Evolutionary conservation across 1,140 invertebrate species (phyloP), one percentile per base, ranked within the genome.

Genomic region (Drosophila athabasca): DNA sequence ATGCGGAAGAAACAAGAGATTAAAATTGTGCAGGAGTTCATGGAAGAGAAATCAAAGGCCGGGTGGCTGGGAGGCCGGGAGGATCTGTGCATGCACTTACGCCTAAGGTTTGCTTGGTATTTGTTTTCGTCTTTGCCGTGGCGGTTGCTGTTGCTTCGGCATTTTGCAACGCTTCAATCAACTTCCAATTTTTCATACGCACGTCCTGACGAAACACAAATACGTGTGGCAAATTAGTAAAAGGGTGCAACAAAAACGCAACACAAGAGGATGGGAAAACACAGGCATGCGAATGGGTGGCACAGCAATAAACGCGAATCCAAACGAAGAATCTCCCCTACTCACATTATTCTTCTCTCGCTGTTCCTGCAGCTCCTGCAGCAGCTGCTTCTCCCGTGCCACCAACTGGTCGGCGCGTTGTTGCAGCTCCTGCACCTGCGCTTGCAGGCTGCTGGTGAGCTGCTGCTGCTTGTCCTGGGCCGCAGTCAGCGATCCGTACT

Each of bases 101-200:
- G 91, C 85, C 91, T 92, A 91, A 90, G 76, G 72, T 90, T 83
- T 78, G 79, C 73, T 76, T 60, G 69, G 72, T 80, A 80, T 83
- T 90, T 92, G 72, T 66, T 78, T 92, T 90, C 72, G 88, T 85
- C 88, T 93, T 90, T 39, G 92, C 91, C 81, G 84, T 88, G 91
- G 92, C 50, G 41, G 60, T 43, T 62, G 76, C 77, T 60, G 71
- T 65, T 81, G 92, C 93, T 92, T 96, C 95, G 74, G 95, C 94
- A 71, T 93, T 94, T 92, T 95, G 94, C 93, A 96, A 94, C 92
- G 96, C 96, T 93, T 96, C 96, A 95, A 96, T 95, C 92, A 96
- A 95, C 94, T 96, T 96, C 95, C 95, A 96, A 93, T 96, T 96
- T 94, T 95, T 96, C 93, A 93, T 94, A 93, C 95, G 94, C 92